These are phyloP conservation scores for Tridacna crocea DNA, from an alignment of 2,888 invertebrate genomes.

Conservation along the genomic window DNA sequence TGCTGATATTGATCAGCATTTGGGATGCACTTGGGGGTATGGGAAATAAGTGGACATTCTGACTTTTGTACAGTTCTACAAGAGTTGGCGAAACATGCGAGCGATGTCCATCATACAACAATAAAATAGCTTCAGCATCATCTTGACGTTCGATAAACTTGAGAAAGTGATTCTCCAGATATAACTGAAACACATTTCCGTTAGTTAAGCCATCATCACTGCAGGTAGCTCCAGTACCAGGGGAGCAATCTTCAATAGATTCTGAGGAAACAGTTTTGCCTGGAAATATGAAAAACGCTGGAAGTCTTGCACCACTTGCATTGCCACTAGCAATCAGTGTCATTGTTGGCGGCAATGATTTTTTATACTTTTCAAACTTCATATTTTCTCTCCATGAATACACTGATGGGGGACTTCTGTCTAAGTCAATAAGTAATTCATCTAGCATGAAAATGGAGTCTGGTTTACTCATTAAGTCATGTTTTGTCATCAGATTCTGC, in stretches of 20 bases:
- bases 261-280: constrained; percentile 62
- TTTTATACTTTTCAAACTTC: constrained; percentile 56
- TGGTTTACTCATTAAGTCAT: constrained; percentile 53
- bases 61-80: constrained; percentile 54
- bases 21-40: constrained; percentile 57
- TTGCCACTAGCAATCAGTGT: constrained; percentile 60
- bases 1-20: constrained; percentile 38
- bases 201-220: constrained; percentile 62
- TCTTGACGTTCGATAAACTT: constrained; percentile 59
- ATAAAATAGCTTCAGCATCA: constrained; percentile 51
- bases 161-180: constrained; percentile 60
- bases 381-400: constrained; percentile 56
- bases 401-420: constrained; percentile 49
- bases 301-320: constrained; percentile 55
- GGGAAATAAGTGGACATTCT: constrained; percentile 58
- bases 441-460: constrained; percentile 60
- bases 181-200: constrained; percentile 60
- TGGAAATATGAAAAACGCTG: constrained; percentile 61
- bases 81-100: constrained; percentile 56
- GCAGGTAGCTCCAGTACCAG: constrained; percentile 61
- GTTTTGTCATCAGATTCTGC: constrained; percentile 49
- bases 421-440: constrained; percentile 54
- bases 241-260: constrained; percentile 61
- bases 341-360: constrained; percentile 48
- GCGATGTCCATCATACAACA: constrained; percentile 58